Conservation (phyloP, 2,113 vertebrate genomes). For the Synodontis membranacea region DNA sequence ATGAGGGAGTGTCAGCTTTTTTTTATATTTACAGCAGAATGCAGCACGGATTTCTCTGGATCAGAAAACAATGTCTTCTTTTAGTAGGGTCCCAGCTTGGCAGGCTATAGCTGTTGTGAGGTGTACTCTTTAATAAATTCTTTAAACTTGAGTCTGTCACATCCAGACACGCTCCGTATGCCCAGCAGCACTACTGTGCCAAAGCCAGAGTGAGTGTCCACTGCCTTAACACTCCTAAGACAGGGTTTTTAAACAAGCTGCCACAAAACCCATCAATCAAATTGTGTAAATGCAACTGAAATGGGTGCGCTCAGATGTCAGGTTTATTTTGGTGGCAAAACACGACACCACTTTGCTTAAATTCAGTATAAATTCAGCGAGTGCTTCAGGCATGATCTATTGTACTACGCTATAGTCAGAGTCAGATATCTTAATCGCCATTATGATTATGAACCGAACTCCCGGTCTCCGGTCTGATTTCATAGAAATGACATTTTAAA, state of each 20-base stretch:
- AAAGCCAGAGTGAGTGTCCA: slow-evolving; percentile 3
- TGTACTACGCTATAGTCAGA: neutral
- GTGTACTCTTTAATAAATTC: slow-evolving; percentile 15
- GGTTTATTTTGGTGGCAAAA: neutral
- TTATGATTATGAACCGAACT: neutral
- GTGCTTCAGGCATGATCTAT: neutral
- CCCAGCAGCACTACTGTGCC: neutral
- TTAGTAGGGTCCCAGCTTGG: neutral
- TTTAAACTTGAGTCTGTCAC: slow-evolving; percentile 11
- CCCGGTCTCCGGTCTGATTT: neutral
- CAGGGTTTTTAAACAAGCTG: slow-evolving; percentile 18
- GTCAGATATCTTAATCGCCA: neutral
- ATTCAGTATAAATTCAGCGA: neutral
- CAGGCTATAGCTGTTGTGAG: neutral
- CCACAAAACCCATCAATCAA: slow-evolving; percentile 3
- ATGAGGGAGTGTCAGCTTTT: slow-evolving; percentile 28
- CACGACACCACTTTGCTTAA: neutral
- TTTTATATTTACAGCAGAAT: slow-evolving; percentile 32
- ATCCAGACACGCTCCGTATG: neutral
- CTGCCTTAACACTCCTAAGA: neutral
- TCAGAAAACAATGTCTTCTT: slow-evolving; percentile 39
- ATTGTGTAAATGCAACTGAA: neutral
- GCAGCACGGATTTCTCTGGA: slow-evolving; percentile 22
- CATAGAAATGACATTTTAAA: neutral
- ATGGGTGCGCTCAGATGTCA: neutral